Conservation (phyloP, 2,797 vertebrate genomes). For the Triplophysa yarkandensis region DNA sequence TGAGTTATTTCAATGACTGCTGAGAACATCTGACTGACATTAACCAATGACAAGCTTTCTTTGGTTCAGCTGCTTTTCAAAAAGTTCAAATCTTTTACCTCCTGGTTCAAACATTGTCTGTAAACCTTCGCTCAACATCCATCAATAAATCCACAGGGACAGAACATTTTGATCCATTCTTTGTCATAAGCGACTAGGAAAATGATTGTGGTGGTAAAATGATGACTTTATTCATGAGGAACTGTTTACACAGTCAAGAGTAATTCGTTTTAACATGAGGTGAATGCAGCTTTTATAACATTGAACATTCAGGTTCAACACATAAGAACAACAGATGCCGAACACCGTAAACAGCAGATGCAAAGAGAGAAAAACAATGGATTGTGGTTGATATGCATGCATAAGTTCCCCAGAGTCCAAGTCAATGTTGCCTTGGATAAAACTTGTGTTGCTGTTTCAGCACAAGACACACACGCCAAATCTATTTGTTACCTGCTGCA, state of each 20-base stretch:
- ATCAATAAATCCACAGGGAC: slow-evolving; percentile 3
- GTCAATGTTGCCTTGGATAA: not conserved
- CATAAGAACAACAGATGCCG: not conserved
- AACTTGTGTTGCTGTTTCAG: not conserved
- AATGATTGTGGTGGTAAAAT: not conserved
- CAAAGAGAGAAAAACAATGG: not conserved
- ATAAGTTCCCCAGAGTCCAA: not conserved
- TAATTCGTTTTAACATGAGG: slow-evolving; percentile 15
- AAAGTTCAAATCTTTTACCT: slow-evolving; percentile 18
- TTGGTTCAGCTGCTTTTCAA: slow-evolving; percentile 11
- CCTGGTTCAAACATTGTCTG: slow-evolving; percentile 9
- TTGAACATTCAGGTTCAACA: not conserved
- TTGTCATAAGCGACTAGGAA: not conserved
- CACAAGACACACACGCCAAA: not conserved
- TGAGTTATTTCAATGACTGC: not conserved
- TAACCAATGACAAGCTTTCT: not conserved
- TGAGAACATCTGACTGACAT: not conserved
- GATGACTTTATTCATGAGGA: not conserved
- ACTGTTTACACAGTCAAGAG: slow-evolving; percentile 13
- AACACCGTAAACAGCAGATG: not conserved
- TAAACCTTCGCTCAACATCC: not conserved
- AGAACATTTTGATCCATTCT: not conserved
- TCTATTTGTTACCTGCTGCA: slow-evolving; percentile 1
- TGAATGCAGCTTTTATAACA: not conserved
- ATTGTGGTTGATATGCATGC: not conserved